Conservation (phyloP, 2,113 vertebrate species). For the Macrotus californicus region DNA sequence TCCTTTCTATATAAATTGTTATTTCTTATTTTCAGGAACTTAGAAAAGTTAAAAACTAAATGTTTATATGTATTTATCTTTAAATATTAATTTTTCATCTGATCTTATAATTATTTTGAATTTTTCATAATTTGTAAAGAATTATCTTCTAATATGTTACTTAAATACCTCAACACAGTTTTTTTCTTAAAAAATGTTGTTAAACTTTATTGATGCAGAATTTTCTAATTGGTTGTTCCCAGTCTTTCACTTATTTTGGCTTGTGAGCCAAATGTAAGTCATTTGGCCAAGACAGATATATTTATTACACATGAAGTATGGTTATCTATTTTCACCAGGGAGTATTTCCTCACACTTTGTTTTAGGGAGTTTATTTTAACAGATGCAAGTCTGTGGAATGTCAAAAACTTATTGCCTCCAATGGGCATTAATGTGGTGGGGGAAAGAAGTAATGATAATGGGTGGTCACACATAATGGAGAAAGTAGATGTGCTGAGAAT, state of each 20-base stretch:
- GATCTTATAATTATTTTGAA: background rate
- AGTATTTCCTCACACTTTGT: background rate
- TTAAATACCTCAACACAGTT: background rate
- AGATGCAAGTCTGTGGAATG: background rate
- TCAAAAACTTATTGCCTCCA: background rate
- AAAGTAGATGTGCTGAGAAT: background rate
- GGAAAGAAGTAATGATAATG: background rate
- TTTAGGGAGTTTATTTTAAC: background rate
- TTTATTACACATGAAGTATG: background rate
- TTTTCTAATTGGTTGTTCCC: background rate
- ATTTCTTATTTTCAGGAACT: slow-evolving; percentile 25
- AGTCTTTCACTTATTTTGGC: background rate
- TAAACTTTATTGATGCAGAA: background rate
- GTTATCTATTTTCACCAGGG: background rate
- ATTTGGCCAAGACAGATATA: background rate
- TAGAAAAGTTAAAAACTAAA: background rate
- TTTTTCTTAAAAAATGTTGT: background rate
- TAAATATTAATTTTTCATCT: background rate
- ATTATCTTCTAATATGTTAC: background rate
- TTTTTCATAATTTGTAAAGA: background rate
- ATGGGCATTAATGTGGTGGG: background rate
- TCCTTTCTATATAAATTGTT: background rate
- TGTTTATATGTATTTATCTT: background rate
- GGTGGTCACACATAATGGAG: background rate
- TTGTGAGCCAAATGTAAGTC: background rate